phyloP scores from a whole-genome alignment of 1,140 invertebrate genomes.

The Galleria mellonella region DNA sequence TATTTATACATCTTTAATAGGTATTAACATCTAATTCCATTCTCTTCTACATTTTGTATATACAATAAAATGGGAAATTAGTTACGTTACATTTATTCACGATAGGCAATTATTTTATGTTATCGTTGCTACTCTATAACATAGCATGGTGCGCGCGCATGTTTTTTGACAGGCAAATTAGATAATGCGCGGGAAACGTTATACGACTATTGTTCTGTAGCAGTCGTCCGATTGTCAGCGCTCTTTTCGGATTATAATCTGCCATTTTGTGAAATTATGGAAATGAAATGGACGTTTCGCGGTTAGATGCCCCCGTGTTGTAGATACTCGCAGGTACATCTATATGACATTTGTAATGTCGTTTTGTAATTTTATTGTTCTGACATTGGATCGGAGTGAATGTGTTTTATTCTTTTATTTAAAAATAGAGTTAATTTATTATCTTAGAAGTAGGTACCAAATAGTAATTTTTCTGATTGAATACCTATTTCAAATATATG shows the following conservation, averaged over 20 bases:
- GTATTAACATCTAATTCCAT: no score
- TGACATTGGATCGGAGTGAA: conserved; percentile 12
- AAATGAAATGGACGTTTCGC: conserved; percentile 63
- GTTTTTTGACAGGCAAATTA: conserved; percentile 62
- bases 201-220: conserved; percentile 45
- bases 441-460: not conserved
- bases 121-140: conserved; percentile 1
- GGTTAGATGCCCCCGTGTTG: conserved; percentile 51
- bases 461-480: no score
- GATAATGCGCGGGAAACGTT: conserved; percentile 53
- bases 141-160: conserved; percentile 33
- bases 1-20: no score
- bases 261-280: conserved; percentile 64
- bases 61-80: no score
- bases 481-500: no score
- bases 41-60: no score
- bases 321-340: conserved; percentile 13
- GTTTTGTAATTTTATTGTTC: conserved; percentile 42
- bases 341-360: conserved; percentile 9
- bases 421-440: no score
- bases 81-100: no score
- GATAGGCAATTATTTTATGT: no score
- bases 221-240: conserved; percentile 42
- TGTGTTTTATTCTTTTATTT: no score
- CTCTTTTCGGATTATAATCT: conserved; percentile 55